These are phyloP conservation scores for Apotomis turbidana DNA, from an alignment of 2,888 invertebrate species.

Conservation along the genomic window DNA sequence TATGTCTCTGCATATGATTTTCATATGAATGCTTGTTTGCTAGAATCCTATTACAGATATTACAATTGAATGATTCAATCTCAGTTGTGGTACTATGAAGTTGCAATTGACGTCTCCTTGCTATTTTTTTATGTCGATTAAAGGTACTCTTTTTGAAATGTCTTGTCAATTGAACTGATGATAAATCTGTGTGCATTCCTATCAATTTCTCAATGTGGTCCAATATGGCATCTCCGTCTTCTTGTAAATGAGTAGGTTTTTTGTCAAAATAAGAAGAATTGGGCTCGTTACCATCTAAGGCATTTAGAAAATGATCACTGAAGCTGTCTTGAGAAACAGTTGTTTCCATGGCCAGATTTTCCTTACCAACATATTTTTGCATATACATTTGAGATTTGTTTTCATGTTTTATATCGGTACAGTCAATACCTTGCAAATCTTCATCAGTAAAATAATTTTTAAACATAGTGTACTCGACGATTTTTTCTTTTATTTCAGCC, in stretches of 20 bases:
- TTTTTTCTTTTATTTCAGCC: slow-evolving; percentile 50
- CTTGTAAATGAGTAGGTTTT: slow-evolving; percentile 11
- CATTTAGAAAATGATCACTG: slow-evolving; percentile 30
- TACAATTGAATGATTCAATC: slow-evolving; percentile 53
- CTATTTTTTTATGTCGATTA: slow-evolving; percentile 24
- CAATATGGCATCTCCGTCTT: slow-evolving; percentile 38
- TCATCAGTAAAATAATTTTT: slow-evolving; percentile 47
- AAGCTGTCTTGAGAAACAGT: slow-evolving; percentile 23
- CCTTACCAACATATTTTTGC: slow-evolving; percentile 24
- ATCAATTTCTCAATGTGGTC: slow-evolving; percentile 43
- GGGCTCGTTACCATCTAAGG: background rate
- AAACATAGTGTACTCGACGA: slow-evolving; percentile 60
- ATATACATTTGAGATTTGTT: slow-evolving; percentile 8
- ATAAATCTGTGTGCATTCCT: slow-evolving; percentile 20
- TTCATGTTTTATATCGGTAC: slow-evolving; percentile 1
- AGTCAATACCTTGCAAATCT: background rate
- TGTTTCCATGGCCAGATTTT: slow-evolving; percentile 37
- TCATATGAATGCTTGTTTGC: slow-evolving; percentile 62
- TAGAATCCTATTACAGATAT: slow-evolving; percentile 63
- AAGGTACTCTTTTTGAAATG: slow-evolving; percentile 29
- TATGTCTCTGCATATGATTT: slow-evolving; percentile 72
- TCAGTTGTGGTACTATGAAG: slow-evolving; percentile 33
- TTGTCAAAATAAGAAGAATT: slow-evolving; percentile 10
- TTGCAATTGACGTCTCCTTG: slow-evolving; percentile 26
- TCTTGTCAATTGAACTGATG: slow-evolving; percentile 26